Base-by-base conservation (phyloP, 2,797 vertebrate species). In the Coregonus ussuriensis region DNA sequence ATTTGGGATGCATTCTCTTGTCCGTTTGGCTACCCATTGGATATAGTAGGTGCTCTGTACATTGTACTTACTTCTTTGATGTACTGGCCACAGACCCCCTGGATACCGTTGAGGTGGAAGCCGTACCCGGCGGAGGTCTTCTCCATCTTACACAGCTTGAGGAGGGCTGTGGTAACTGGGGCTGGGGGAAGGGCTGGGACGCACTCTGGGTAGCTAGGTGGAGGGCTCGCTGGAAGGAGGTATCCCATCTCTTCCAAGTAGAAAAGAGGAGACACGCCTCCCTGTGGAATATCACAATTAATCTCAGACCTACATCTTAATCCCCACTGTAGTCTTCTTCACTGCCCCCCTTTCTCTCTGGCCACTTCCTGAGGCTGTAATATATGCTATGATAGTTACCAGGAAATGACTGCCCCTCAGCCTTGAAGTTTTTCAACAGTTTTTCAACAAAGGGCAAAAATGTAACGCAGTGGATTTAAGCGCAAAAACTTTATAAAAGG, bases 81-180 rank as follows among this genome's bases (percentile, higher is more conserved):
- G 85, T 94, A 96, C 33, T 96, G 93, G 76, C 96, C 96, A 37
- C 81, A 79, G 66, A 93, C 79, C 9, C 95, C 96, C 87, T 89
- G 91, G 78, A 96, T 93, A 59, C 95, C 93, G 1, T 96, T 98
- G 69, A 99, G 90, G 89, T 93, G 96, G 87, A 99, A 99, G 72
- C 98, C 97, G 65, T 90, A 99, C 74, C 96, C 96, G 1, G 63
- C 82, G 0, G 95, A 65, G 0, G 92, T 91, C 87, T 94, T 98
- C 73, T 92, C 84, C 90, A 99, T 91, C 47, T 80, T 94, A 83
- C 97, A 98, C 72, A 98, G 89, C 83, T 94, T 97, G 21, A 37
- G 14, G 1, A 47, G 41, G 2, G 41, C 41, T 47, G 41, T 47
- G 75, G 67, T 82, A 63, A 1, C 71, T 11, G 74, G 16, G 56